Evolutionary conservation across 2,113 vertebrate species (phyloP).

Genomic region (Uria lomvia): DNA sequence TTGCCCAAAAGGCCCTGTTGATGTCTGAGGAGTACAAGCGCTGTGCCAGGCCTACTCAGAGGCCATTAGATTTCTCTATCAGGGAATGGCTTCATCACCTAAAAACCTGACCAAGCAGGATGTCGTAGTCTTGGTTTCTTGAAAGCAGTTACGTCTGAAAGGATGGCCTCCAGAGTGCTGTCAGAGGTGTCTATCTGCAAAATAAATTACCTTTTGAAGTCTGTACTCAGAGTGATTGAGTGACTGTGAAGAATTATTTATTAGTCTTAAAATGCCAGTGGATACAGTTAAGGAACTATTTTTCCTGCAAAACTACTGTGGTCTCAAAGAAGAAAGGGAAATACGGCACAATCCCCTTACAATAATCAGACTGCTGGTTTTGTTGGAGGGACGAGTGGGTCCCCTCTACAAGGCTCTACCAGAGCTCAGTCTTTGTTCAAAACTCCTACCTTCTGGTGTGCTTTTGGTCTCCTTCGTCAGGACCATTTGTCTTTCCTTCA

Average conservation of each 20-base stretch:
- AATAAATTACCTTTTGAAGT: conserved; percentile 45
- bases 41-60: neutral
- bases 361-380: neutral
- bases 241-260: conserved; percentile 55
- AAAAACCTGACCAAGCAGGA: neutral
- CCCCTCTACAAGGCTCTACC: neutral
- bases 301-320: neutral
- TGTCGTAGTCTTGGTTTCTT: neutral
- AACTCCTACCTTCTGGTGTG: neutral
- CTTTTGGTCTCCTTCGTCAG: neutral
- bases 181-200: conserved; percentile 29
- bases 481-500: neutral
- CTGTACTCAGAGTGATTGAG: conserved; percentile 21
- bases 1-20: neutral
- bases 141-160: neutral
- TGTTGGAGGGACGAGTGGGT: neutral
- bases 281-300: conserved; percentile 30
- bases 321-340: neutral
- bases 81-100: neutral
- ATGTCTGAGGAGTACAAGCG: neutral
- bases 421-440: neutral
- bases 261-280: conserved; percentile 26
- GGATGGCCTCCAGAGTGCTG: neutral
- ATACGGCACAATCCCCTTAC: neutral
- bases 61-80: neutral